Evolutionary conservation across 2,797 vertebrate species (phyloP).

Genomic region (Salmo trutta): DNA sequence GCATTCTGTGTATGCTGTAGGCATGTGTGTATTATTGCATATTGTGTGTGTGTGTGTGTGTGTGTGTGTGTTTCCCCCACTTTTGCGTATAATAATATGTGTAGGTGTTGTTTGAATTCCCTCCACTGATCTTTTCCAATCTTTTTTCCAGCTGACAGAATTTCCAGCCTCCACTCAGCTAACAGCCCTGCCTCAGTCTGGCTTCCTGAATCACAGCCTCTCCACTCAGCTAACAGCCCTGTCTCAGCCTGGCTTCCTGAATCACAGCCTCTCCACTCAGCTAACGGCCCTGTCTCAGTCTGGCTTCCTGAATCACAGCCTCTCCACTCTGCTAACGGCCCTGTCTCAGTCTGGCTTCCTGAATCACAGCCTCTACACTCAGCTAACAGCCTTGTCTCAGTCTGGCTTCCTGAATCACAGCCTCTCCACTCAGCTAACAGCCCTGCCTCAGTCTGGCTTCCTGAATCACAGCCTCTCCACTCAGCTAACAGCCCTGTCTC

Average conservation of each 20-base stretch:
- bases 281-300: constrained; percentile 62
- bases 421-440: constrained; percentile 74
- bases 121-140: constrained; percentile 58
- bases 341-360: constrained; percentile 8
- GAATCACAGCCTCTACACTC: constrained; percentile 59
- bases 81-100: constrained; percentile 22
- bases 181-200: no score
- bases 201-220: constrained; percentile 30
- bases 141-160: constrained; percentile 63
- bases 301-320: constrained; percentile 9
- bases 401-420: no score
- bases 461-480: constrained; percentile 61
- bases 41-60: neutral
- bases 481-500: constrained; percentile 67
- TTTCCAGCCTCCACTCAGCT: constrained; percentile 59
- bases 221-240: constrained; percentile 72
- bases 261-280: constrained; percentile 62
- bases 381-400: constrained; percentile 64
- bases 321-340: constrained; percentile 74
- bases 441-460: constrained; percentile 29
- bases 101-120: constrained; percentile 72
- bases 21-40: neutral
- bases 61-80: constrained; percentile 16
- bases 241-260: neutral
- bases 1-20: constrained; percentile 37